phyloP scores from a whole-genome alignment of 2,888 invertebrate genomes.

The Tipula helvola region DNA sequence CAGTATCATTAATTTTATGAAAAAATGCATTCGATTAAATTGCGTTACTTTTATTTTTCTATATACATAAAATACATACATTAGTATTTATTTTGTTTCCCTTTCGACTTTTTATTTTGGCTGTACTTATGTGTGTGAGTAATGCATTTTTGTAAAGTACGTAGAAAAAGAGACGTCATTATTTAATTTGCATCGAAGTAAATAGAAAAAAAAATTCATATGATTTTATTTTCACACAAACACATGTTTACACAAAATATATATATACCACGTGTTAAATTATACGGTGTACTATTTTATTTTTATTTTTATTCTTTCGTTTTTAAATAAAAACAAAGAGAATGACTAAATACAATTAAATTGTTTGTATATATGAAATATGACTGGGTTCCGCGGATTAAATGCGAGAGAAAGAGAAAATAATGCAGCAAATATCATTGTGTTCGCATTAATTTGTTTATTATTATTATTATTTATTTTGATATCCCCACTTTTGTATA shows the following conservation, averaged over 20 bases:
- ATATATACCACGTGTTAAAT: background rate
- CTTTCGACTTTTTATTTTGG: background rate
- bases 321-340: background rate
- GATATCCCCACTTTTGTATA: background rate
- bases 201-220: background rate
- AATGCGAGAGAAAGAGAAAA: background rate
- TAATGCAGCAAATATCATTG: background rate
- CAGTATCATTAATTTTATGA: background rate
- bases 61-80: background rate
- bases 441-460: background rate
- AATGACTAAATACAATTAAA: background rate
- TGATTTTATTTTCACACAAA: background rate
- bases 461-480: background rate
- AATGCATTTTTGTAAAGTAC: background rate
- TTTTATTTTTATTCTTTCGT: background rate
- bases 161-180: background rate
- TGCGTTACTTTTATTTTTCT: background rate
- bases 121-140: background rate
- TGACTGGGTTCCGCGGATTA: background rate
- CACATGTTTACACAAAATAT: background rate
- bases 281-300: background rate
- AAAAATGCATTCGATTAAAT: background rate
- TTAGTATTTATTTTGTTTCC: background rate
- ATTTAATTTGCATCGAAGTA: background rate
- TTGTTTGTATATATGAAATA: background rate